Conservation (phyloP, 2,113 vertebrate species). For the Gobius niger region DNA sequence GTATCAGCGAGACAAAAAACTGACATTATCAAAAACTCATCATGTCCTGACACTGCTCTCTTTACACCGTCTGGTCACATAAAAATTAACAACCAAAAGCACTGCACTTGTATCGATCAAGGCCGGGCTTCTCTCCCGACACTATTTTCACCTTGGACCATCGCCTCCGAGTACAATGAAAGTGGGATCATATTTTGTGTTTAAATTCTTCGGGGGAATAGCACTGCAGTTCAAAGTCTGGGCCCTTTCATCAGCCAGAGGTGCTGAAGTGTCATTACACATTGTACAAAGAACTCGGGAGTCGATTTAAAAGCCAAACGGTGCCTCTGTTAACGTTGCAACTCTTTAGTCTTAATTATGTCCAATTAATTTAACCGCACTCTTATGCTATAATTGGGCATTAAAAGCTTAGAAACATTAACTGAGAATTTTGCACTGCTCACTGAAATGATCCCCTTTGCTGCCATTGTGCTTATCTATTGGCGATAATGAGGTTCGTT, state of each 20-base stretch:
- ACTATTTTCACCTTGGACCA: slow-evolving; percentile 12
- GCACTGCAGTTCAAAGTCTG: background rate
- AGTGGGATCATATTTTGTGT: slow-evolving; percentile 25
- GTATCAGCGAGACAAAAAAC: slow-evolving; percentile 37
- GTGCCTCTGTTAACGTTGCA: too few relatives aligned
- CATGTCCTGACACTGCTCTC: slow-evolving; percentile 39
- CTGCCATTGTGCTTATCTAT: too few relatives aligned
- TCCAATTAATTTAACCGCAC: too few relatives aligned
- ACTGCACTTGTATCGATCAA: slow-evolving; percentile 33
- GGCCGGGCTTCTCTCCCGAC: slow-evolving; percentile 14
- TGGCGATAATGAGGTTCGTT: too few relatives aligned
- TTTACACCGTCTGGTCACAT: slow-evolving; percentile 22
- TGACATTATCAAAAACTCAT: slow-evolving; percentile 49
- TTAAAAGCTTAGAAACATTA: too few relatives aligned
- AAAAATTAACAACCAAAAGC: slow-evolving; percentile 39
- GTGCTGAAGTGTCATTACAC: slow-evolving; percentile 12
- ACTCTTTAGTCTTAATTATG: too few relatives aligned
- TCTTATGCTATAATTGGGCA: too few relatives aligned
- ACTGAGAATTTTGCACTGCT: too few relatives aligned
- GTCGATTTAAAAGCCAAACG: slow-evolving; percentile 8
- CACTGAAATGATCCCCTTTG: too few relatives aligned
- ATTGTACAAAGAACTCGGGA: background rate
- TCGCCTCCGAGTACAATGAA: slow-evolving; percentile 17
- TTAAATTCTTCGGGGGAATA: slow-evolving; percentile 13
- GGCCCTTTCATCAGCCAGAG: background rate